A percentile compares a stretch with the other conserved stretches of the same genome.
Conservation (phyloP, 2,113 vertebrate species). For the Oreotrochilus melanogaster region DNA sequence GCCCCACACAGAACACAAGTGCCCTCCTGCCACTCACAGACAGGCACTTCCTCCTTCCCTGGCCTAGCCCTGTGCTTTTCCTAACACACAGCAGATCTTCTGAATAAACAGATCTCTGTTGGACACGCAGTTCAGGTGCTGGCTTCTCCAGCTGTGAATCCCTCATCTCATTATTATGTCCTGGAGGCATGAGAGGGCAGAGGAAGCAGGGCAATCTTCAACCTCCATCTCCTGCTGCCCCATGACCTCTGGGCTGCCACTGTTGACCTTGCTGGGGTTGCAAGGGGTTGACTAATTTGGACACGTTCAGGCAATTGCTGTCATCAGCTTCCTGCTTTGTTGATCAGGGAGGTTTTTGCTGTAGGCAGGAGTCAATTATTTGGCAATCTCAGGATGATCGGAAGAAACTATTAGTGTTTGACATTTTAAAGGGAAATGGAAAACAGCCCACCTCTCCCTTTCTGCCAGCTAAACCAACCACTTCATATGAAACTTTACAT, state of each 20-base stretch:
- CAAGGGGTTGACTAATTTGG: constrained; percentile 68
- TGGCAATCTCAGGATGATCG: constrained; percentile 64
- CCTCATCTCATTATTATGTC: constrained; percentile 31
- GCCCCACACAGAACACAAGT: background rate
- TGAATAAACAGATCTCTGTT: constrained; percentile 69
- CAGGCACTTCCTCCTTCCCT: constrained; percentile 33
- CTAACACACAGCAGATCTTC: constrained; percentile 60
- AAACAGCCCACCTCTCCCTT: constrained; percentile 60
- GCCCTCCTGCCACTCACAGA: constrained; percentile 17
- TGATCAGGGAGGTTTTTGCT: constrained; percentile 65
- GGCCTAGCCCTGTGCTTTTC: background rate
- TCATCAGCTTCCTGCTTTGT: constrained; percentile 70
- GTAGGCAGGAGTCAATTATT: constrained; percentile 70
- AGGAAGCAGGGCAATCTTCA: constrained; percentile 60
- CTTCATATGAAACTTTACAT: background rate
- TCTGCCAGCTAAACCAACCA: constrained; percentile 41
- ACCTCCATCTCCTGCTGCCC: constrained; percentile 67
- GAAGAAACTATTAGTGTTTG: constrained; percentile 66
- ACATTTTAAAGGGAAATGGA: constrained; percentile 71
- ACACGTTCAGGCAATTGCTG: constrained; percentile 69
- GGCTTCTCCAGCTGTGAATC: constrained; percentile 51
- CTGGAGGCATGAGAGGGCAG: constrained; percentile 69
- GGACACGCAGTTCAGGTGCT: constrained; percentile 40
- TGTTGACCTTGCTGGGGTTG: constrained; percentile 62
- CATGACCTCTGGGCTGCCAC: constrained; percentile 59